A percentile compares a stretch with the other conserved stretches of the same genome.
phyloP scores from a whole-genome alignment of 2,113 vertebrate genomes.

The Oceanites oceanicus region DNA sequence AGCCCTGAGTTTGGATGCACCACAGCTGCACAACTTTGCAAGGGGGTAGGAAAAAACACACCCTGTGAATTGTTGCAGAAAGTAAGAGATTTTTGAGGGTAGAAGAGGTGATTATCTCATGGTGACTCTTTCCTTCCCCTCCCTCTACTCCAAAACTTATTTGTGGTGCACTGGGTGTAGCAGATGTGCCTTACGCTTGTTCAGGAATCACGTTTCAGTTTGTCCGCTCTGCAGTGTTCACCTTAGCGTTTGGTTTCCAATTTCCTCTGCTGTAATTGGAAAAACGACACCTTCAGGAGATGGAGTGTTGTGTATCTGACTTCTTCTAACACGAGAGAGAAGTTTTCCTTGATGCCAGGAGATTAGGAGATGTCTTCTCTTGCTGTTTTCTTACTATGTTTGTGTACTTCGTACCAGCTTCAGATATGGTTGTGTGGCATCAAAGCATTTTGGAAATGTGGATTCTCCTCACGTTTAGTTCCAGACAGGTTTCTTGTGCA shows the following conservation, averaged over 20 bases:
- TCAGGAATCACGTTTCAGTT: not conserved
- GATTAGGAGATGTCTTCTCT: not conserved
- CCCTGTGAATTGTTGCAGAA: not conserved
- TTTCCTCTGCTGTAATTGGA: not conserved
- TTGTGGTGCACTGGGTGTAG: not conserved
- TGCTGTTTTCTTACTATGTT: not conserved
- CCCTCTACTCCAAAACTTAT: not conserved
- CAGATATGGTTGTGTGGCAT: not conserved
- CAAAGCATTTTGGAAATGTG: not conserved
- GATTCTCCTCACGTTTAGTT: not conserved
- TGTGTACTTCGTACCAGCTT: not conserved
- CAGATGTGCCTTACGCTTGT: not conserved
- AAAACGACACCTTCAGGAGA: not conserved
- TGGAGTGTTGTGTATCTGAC: not conserved
- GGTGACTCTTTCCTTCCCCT: not conserved
- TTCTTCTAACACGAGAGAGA: not conserved
- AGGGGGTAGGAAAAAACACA: not conserved
- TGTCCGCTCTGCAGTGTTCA: not conserved
- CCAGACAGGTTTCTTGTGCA: not conserved
- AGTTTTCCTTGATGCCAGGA: not conserved
- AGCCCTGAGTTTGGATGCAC: not conserved
- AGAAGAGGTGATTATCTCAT: not conserved
- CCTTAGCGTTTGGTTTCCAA: not conserved
- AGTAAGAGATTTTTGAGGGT: not conserved
- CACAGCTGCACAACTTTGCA: not conserved